Conservation (phyloP, 2,888 invertebrate species). For the Callyntrura guangdongensis region DNA sequence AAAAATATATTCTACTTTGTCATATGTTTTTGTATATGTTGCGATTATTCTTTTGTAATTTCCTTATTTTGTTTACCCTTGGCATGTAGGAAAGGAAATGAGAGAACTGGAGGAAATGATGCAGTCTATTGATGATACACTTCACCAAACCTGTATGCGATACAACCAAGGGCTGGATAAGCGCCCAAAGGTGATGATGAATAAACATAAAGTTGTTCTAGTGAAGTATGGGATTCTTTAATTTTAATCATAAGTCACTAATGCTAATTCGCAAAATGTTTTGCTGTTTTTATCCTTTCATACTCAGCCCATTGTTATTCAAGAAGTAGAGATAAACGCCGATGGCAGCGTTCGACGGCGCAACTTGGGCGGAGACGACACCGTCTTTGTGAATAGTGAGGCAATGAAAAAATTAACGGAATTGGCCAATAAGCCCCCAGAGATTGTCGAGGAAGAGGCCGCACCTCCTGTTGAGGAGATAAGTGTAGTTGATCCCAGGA, state of each 20-base stretch:
- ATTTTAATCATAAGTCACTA: background rate
- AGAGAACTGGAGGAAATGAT: constrained; percentile 1
- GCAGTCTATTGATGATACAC: background rate
- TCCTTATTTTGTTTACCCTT: no score
- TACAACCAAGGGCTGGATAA: constrained; percentile 29
- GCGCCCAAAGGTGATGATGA: constrained; percentile 43
- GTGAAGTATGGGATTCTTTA: background rate
- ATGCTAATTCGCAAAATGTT: background rate
- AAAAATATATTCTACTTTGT: background rate
- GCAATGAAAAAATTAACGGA: background rate
- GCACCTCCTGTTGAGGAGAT: background rate
- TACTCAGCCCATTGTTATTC: constrained; percentile 66
- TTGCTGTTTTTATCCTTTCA: no score
- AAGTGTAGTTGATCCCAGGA: constrained; percentile 21
- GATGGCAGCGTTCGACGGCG: constrained; percentile 58
- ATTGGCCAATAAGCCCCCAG: background rate
- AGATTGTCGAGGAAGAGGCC: background rate
- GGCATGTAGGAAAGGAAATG: constrained; percentile 40
- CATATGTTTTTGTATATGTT: background rate
- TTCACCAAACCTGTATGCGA: constrained; percentile 9
- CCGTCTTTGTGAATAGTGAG: constrained; percentile 45
- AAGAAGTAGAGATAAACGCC: constrained; percentile 76
- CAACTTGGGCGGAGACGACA: constrained; percentile 15
- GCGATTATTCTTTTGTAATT: background rate
- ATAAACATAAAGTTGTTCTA: no score